phyloP scores from a whole-genome alignment of 2,113 vertebrate genomes.

The Microcebus ravelobensis region DNA sequence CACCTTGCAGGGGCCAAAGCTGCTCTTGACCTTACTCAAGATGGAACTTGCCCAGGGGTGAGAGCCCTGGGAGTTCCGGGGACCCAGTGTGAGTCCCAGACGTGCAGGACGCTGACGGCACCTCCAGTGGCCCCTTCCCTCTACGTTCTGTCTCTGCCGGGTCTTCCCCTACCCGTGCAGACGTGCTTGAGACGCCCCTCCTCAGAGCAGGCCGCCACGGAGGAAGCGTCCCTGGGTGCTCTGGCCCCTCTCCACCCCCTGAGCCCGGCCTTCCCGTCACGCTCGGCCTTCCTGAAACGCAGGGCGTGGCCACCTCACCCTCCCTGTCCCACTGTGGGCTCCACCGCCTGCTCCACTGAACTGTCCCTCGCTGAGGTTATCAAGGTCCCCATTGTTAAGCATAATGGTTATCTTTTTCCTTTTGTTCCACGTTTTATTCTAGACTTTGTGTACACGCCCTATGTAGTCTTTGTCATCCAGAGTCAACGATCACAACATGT shows the following conservation, averaged over 20 bases:
- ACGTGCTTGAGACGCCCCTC: accelerated
- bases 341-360: accelerated
- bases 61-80: accelerated
- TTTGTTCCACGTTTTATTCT: background rate
- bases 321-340: background rate
- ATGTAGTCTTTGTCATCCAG: background rate
- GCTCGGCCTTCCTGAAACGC: background rate
- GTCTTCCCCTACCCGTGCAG: background rate
- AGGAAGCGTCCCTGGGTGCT: no score
- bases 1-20: background rate
- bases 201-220: accelerated
- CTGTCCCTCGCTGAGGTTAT: background rate
- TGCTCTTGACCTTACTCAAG: background rate
- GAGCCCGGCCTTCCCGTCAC: background rate
- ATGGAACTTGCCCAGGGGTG: accelerated
- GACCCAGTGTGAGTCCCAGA: background rate
- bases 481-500: background rate
- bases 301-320: background rate
- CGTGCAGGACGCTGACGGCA: accelerated
- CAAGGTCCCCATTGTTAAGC: background rate
- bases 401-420: background rate
- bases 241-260: accelerated
- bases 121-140: accelerated
- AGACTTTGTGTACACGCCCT: background rate
- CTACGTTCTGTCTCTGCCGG: background rate